phyloP scores from a whole-genome alignment of 2,797 vertebrate genomes.

The Pogonophryne albipinna region DNA sequence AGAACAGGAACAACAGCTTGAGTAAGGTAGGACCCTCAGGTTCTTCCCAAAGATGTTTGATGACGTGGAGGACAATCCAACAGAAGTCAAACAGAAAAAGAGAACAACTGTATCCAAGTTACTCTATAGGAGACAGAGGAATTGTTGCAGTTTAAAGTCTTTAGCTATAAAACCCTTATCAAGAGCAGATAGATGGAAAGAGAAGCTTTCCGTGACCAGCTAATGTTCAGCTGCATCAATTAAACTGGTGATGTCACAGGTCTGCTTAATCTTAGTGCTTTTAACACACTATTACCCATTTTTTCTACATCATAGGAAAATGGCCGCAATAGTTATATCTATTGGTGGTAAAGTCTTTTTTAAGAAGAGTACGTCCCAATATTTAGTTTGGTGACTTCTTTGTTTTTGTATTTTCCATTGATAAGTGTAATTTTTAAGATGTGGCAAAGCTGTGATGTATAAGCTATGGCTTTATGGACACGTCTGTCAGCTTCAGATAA shows the following conservation, averaged over 20 bases:
- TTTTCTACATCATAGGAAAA: no score
- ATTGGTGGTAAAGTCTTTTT: not conserved
- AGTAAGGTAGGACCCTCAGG: no score
- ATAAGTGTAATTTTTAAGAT: not conserved
- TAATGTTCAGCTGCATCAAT: no score
- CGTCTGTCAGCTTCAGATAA: not conserved
- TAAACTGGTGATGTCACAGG: no score
- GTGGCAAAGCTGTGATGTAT: not conserved
- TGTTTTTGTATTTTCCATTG: not conserved
- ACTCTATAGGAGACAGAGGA: not conserved
- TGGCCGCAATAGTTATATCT: not conserved
- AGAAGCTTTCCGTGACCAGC: not conserved
- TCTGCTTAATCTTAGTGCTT: no score
- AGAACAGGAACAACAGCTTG: not conserved
- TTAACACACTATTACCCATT: no score
- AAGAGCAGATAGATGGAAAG: not conserved
- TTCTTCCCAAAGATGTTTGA: slow-evolving; percentile 5
- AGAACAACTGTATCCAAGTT: not conserved
- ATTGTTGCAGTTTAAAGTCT: not conserved
- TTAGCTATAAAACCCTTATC: not conserved
- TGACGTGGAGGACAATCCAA: not conserved
- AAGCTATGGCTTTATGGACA: not conserved
- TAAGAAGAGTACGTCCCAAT: not conserved
- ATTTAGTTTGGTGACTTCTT: not conserved
- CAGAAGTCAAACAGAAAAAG: not conserved